These are phyloP conservation scores for Lutjanus erythropterus DNA, from an alignment of 2,113 vertebrate species.

Conservation along the genomic window DNA sequence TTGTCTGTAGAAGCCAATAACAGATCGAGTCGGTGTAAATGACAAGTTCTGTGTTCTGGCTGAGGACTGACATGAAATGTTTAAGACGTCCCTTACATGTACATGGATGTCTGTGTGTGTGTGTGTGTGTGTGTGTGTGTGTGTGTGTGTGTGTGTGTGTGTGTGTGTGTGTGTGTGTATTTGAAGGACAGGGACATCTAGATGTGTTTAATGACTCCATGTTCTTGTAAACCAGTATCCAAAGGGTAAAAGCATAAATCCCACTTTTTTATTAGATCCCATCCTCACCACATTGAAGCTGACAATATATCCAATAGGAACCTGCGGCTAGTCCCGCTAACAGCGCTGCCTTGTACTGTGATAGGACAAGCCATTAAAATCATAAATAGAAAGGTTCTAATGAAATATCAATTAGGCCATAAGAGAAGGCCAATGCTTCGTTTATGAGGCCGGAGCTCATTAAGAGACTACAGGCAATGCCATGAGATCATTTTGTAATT, in stretches of 20 bases:
- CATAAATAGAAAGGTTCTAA: constrained; percentile 83
- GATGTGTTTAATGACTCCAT: constrained; percentile 76
- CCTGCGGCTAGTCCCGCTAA: constrained; percentile 57
- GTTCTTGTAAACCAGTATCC: constrained; percentile 78
- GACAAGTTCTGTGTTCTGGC: constrained; percentile 2
- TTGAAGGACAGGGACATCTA: constrained; percentile 55
- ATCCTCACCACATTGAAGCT: constrained; percentile 60
- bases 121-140: too few species aligned
- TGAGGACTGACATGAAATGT: constrained; percentile 13
- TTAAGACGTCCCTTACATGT: constrained; percentile 11
- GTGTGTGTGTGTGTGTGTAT: constrained; percentile 36
- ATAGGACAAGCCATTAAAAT: constrained; percentile 76
- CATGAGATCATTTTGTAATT: constrained; percentile 74
- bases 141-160: constrained; percentile 37
- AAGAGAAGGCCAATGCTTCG: constrained; percentile 71
- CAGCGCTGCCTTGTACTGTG: constrained; percentile 46
- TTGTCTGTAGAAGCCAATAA: neutral
- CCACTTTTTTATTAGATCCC: constrained; percentile 71
- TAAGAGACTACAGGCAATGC: constrained; percentile 69
- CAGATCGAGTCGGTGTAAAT: constrained; percentile 11
- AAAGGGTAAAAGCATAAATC: constrained; percentile 83
- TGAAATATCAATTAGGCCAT: constrained; percentile 85
- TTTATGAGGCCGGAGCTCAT: constrained; percentile 82
- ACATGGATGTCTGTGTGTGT: constrained; percentile 12
- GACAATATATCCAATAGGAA: constrained; percentile 70